Conservation (phyloP, 1,140 invertebrate genomes). For the Cheumatopsyche charites region DNA sequence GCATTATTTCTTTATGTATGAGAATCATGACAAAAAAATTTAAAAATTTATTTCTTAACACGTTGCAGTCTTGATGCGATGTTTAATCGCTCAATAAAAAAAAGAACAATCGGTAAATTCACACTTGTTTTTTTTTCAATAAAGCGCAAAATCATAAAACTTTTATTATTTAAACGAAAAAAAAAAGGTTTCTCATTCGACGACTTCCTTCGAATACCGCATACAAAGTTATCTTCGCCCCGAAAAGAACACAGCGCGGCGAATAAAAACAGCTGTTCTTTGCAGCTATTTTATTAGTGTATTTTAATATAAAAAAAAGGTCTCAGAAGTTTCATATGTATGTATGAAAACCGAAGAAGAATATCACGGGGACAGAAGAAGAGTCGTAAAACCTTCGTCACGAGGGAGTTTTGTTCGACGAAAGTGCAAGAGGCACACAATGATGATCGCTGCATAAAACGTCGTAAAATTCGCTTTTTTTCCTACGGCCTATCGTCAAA, state of each 20-base stretch:
- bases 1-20: too few species aligned
- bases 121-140: too few species aligned
- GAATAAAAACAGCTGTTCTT: conserved; percentile 13
- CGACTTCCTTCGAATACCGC: neutral
- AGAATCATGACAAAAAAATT: too few species aligned
- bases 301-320: neutral
- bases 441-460: conserved; percentile 25
- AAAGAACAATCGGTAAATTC: too few species aligned
- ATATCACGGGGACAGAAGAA: conserved; percentile 1
- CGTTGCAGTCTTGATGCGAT: too few species aligned
- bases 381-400: conserved; percentile 18
- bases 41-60: too few species aligned
- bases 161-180: neutral
- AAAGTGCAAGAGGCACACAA: conserved; percentile 14
- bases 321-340: neutral
- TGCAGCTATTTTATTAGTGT: conserved; percentile 5
- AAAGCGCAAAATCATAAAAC: too few species aligned
- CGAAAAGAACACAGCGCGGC: conserved; percentile 2
- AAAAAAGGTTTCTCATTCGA: neutral
- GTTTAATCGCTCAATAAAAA: too few species aligned
- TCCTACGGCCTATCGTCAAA: too few species aligned
- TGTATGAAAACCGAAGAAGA: neutral
- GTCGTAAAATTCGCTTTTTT: conserved; percentile 8
- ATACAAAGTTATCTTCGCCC: conserved; percentile 12
- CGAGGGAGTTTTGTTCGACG: conserved; percentile 5